A percentile compares a stretch with the other conserved stretches of the same genome.
Evolutionary conservation across 2,797 vertebrate genomes (phyloP).

Genomic region (Leptodactylus fallax): DNA sequence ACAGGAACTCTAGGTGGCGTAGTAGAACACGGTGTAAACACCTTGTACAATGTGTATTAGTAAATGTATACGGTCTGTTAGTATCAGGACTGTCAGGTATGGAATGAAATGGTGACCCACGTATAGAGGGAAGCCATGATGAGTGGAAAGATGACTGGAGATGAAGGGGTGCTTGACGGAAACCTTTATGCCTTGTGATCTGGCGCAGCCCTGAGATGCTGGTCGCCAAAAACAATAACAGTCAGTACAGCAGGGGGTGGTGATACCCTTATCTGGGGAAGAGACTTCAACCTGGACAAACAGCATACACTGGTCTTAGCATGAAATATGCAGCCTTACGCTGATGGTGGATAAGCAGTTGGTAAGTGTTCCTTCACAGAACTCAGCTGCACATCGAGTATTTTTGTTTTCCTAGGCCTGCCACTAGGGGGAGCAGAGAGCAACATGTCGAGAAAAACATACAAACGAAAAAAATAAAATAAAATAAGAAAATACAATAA

Average conservation of each 20-base stretch:
- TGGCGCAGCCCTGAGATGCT: constrained; percentile 66
- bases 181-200: constrained; percentile 55
- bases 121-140: not conserved
- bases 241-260: constrained; percentile 76
- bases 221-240: constrained; percentile 77
- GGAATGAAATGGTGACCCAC: not conserved
- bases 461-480: constrained; percentile 39
- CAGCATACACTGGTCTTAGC: constrained; percentile 13
- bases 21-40: not conserved
- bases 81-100: not conserved
- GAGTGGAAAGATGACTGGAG: not conserved
- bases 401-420: not conserved
- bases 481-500: constrained; percentile 44
- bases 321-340: not conserved
- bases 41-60: not conserved
- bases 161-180: constrained; percentile 63
- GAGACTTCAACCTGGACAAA: constrained; percentile 28
- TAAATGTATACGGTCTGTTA: not conserved
- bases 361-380: constrained; percentile 28
- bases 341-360: constrained; percentile 38
- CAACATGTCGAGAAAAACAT: constrained; percentile 46
- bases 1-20: constrained; percentile 6
- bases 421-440: constrained; percentile 1
- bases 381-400: constrained; percentile 5
- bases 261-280: constrained; percentile 58